A percentile compares a stretch with the other conserved stretches of the same genome.
Evolutionary conservation across 1,140 invertebrate species (phyloP).

Genomic region (Hestina assimilis): DNA sequence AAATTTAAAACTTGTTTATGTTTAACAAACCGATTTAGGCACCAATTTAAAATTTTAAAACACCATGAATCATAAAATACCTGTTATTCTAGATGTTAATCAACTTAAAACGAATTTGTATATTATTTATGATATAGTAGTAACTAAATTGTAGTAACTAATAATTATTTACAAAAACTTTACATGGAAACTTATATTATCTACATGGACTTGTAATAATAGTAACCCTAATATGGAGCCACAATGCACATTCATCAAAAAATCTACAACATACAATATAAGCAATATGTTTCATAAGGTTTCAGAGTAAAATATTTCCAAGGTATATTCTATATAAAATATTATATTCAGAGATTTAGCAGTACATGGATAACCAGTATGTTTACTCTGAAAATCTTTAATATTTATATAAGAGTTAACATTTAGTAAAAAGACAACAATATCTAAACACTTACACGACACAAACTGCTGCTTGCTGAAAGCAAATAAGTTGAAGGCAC

Average conservation of each 20-base stretch:
- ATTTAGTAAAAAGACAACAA: conserved; percentile 29
- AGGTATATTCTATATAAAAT: conserved; percentile 29
- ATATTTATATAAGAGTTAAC: conserved; percentile 24
- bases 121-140: conserved; percentile 30
- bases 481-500: conserved; percentile 70
- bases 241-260: conserved; percentile 48
- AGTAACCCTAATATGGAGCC: conserved; percentile 43
- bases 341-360: conserved; percentile 19
- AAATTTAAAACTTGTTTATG: neutral
- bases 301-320: conserved; percentile 20
- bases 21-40: conserved; percentile 9
- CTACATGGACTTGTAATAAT: conserved; percentile 60
- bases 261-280: conserved; percentile 20
- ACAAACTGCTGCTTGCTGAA: conserved; percentile 47
- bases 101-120: conserved; percentile 22
- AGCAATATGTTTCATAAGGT: conserved; percentile 16
- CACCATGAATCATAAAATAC: conserved; percentile 19
- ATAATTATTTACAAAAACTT: conserved; percentile 39
- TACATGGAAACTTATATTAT: conserved; percentile 40
- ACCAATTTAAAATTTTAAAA: conserved; percentile 20
- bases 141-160: conserved; percentile 33
- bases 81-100: conserved; percentile 18
- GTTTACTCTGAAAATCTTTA: conserved; percentile 23
- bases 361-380: conserved; percentile 20
- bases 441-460: conserved; percentile 30